Conservation (phyloP, 2,888 invertebrate species). For the Encarsia formosa region DNA sequence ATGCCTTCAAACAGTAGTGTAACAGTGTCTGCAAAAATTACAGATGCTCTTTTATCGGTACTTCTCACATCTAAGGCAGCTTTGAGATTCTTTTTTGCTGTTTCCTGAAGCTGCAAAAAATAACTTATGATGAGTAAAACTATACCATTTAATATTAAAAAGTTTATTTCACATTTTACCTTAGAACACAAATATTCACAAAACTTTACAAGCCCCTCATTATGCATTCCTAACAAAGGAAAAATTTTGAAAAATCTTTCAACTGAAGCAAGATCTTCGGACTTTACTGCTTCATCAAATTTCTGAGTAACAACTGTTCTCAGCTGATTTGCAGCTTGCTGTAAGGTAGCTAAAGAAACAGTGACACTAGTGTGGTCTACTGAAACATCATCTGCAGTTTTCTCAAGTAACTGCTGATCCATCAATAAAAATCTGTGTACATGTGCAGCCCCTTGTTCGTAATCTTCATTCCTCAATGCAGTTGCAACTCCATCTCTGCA, state of each 20-base stretch:
- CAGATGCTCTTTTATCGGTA: slow-evolving; percentile 68
- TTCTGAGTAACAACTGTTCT: slow-evolving; percentile 68
- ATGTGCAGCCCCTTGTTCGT: slow-evolving; percentile 94
- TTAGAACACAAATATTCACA: slow-evolving; percentile 81
- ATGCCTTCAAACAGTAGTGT: slow-evolving; percentile 82
- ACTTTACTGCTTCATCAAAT: slow-evolving; percentile 87
- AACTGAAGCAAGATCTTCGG: slow-evolving; percentile 83
- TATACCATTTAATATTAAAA: neutral
- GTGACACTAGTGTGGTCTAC: slow-evolving; percentile 67
- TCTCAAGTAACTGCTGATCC: slow-evolving; percentile 78
- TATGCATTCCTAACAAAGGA: slow-evolving; percentile 87
- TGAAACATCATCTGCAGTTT: slow-evolving; percentile 73
- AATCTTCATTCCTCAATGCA: slow-evolving; percentile 91
- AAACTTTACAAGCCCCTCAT: slow-evolving; percentile 84
- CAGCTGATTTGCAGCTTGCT: slow-evolving; percentile 71
- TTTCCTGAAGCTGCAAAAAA: slow-evolving; percentile 56
- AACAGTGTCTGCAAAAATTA: slow-evolving; percentile 81
- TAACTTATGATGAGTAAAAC: neutral
- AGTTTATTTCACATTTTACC: slow-evolving; percentile 50
- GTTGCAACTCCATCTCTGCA: slow-evolving; percentile 97
- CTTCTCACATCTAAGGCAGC: slow-evolving; percentile 62
- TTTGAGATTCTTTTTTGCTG: slow-evolving; percentile 69
- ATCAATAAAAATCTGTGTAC: slow-evolving; percentile 90
- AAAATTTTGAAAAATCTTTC: slow-evolving; percentile 96
- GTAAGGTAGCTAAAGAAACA: slow-evolving; percentile 68